Percentiles rank a stretch among this genome's conserved stretches.
These are phyloP conservation scores for Ammodytes marinus DNA, from an alignment of 2,113 vertebrate species.

Conservation along the genomic window DNA sequence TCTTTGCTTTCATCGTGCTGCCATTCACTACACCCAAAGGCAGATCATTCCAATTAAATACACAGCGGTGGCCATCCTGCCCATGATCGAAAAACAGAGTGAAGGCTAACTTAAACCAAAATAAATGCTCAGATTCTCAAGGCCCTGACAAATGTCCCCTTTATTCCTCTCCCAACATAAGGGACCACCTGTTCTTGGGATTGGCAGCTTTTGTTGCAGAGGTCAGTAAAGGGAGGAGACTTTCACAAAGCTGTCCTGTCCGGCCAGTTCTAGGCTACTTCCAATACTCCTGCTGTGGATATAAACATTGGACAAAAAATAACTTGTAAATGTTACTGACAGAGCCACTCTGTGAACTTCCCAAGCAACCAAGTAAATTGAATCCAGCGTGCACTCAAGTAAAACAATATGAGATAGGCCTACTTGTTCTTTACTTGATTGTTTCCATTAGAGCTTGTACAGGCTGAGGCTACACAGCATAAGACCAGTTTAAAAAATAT, in stretches of 20 bases:
- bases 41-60: conserved; percentile 16
- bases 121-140: conserved; percentile 61
- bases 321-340: not conserved
- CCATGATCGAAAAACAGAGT: not conserved
- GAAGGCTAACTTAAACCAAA: conserved; percentile 15
- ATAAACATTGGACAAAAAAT: conserved; percentile 15
- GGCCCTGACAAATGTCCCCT: conserved; percentile 80
- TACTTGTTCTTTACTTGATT: not conserved
- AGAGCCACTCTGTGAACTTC: not conserved
- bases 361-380: not conserved
- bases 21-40: not conserved
- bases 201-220: conserved; percentile 82
- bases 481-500: not conserved
- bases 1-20: conserved; percentile 14
- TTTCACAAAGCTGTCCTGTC: conserved; percentile 74
- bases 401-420: not conserved
- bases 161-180: conserved; percentile 77
- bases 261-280: conserved; percentile 47
- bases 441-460: not conserved
- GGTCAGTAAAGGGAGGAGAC: conserved; percentile 75
- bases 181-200: conserved; percentile 85
- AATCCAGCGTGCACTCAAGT: not conserved
- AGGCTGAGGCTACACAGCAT: not conserved
- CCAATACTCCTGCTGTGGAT: conserved; percentile 23
- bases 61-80: not conserved